Conservation (phyloP, 2,113 vertebrate species). For the Bothrops jararaca region DNA sequence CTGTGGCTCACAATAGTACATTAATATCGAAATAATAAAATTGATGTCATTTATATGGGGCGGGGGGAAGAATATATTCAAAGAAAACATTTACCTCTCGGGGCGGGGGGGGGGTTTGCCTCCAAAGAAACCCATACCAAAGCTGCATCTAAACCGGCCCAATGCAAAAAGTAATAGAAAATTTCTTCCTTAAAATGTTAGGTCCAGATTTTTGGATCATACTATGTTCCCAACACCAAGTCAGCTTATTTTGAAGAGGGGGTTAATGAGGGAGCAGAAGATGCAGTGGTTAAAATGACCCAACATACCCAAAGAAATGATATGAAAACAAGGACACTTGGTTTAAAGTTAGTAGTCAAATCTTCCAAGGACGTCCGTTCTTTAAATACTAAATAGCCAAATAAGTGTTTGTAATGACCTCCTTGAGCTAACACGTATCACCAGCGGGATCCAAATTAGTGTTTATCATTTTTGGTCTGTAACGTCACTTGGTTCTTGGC, state of each 20-base stretch:
- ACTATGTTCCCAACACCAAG: slow-evolving; percentile 76
- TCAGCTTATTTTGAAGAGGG: slow-evolving; percentile 76
- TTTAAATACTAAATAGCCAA: slow-evolving; percentile 82
- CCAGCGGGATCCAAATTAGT: slow-evolving; percentile 79
- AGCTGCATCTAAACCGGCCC: slow-evolving; percentile 50
- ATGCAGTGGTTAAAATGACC: slow-evolving; percentile 84
- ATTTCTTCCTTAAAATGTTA: slow-evolving; percentile 74
- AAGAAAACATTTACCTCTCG: neutral
- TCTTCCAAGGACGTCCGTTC: slow-evolving; percentile 99
- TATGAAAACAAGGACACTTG: slow-evolving; percentile 86
- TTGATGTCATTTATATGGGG: neutral
- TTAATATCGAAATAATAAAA: neutral
- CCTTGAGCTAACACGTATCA: slow-evolving; percentile 82
- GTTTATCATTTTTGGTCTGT: slow-evolving; percentile 71
- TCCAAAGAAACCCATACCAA: slow-evolving; percentile 61
- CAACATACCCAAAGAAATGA: slow-evolving; percentile 83
- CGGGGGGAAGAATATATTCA: neutral
- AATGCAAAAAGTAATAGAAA: slow-evolving; percentile 30
- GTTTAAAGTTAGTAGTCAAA: slow-evolving; percentile 99
- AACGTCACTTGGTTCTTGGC: slow-evolving; percentile 99
- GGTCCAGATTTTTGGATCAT: slow-evolving; percentile 83
- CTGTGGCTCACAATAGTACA: neutral
- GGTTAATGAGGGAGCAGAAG: slow-evolving; percentile 83
- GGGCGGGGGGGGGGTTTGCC: neutral
- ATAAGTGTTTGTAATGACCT: slow-evolving; percentile 80